A percentile compares a stretch with the other conserved stretches of the same genome.
Evolutionary conservation across 2,888 invertebrate genomes (phyloP).

Genomic region (Acleris holmiana): DNA sequence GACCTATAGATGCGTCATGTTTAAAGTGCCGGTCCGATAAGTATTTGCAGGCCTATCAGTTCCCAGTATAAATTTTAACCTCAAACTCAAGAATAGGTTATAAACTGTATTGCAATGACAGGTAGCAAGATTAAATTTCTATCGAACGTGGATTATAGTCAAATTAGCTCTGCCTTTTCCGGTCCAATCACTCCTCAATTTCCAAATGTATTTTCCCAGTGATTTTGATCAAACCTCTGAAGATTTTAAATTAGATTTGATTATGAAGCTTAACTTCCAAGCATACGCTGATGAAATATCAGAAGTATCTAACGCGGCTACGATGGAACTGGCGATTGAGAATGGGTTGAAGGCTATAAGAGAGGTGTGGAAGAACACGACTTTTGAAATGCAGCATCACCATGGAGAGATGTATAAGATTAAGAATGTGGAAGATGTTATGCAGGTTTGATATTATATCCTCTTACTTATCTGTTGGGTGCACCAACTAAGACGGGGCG

Average conservation of each 20-base stretch:
- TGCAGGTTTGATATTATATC: constrained; percentile 73
- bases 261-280: constrained; percentile 92
- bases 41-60: too few species aligned
- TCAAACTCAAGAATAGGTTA: too few species aligned
- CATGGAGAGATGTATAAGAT: constrained; percentile 88
- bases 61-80: too few species aligned
- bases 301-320: constrained; percentile 94
- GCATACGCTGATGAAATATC: constrained; percentile 92
- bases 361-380: constrained; percentile 88
- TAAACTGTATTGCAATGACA: too few species aligned
- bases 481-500: too few species aligned
- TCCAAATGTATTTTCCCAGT: constrained; percentile 54
- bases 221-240: constrained; percentile 92
- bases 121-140: too few species aligned
- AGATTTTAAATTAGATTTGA: constrained; percentile 91
- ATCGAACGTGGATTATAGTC: too few species aligned
- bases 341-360: constrained; percentile 89
- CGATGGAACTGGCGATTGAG: constrained; percentile 95
- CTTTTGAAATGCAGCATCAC: constrained; percentile 89
- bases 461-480: too few species aligned
- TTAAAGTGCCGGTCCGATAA: too few species aligned
- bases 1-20: too few species aligned
- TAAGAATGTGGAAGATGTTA: constrained; percentile 91
- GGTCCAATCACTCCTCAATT: too few species aligned
- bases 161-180: too few species aligned